phyloP scores from a whole-genome alignment of 1,140 invertebrate genomes.

The Drosophila repleta region DNA sequence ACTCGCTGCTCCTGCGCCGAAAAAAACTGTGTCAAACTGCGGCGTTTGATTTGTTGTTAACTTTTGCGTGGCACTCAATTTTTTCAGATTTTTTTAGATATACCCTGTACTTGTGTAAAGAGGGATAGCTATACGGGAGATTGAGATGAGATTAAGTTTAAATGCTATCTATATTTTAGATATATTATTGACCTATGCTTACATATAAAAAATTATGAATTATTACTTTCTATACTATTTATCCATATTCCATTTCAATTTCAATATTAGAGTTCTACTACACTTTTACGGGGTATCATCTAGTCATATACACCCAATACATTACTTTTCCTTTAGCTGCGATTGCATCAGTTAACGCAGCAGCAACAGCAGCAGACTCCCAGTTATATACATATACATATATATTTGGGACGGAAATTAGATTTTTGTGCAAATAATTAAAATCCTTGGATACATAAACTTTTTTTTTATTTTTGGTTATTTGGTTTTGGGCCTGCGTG shows the following conservation, averaged over 20 bases:
- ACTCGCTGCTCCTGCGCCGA: constrained; percentile 12
- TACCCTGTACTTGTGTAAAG: neutral
- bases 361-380: constrained; percentile 16
- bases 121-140: neutral
- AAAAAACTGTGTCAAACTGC: constrained; percentile 63
- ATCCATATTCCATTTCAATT: too few relatives aligned
- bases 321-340: constrained; percentile 18
- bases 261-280: too few relatives aligned
- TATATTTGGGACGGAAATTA: constrained; percentile 64
- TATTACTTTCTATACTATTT: neutral
- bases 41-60: constrained; percentile 68
- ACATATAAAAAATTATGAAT: neutral
- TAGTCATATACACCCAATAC: neutral
- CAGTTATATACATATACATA: constrained; percentile 9
- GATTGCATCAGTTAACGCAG: constrained; percentile 38
- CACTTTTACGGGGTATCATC: neutral
- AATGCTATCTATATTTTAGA: too few relatives aligned
- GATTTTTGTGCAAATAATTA: constrained; percentile 71
- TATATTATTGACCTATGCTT: too few relatives aligned
- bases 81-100: constrained; percentile 10
- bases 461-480: neutral
- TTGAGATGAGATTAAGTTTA: neutral
- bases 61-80: constrained; percentile 63
- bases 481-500: constrained; percentile 8
- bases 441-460: constrained; percentile 59